Conservation (phyloP, 2,797 vertebrate genomes). For the Mycteria americana region DNA sequence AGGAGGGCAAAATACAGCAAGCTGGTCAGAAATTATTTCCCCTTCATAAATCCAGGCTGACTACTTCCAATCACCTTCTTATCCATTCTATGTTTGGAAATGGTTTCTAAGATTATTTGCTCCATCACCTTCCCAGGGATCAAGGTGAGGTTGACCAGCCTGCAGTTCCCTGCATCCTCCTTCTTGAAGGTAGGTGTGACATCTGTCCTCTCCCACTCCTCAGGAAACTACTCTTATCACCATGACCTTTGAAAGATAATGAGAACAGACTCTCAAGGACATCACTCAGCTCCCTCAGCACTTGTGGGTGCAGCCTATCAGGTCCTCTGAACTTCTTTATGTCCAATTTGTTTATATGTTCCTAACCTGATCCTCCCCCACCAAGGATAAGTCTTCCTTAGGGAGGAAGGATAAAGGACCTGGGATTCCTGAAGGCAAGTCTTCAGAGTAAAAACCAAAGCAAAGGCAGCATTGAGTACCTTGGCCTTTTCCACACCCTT, state of each 20-base stretch:
- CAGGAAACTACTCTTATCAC: not conserved
- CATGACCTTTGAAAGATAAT: not conserved
- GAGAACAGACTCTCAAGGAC: not conserved
- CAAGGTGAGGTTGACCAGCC: not conserved
- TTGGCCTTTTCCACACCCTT: not conserved
- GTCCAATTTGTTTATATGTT: not conserved
- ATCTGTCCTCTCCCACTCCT: not conserved
- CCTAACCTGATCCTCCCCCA: not conserved
- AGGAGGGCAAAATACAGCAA: not conserved
- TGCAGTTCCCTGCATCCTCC: not conserved
- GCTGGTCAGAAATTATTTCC: not conserved
- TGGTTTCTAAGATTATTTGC: not conserved
- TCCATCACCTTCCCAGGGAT: not conserved
- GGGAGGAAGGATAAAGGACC: not conserved
- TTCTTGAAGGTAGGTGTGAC: not conserved
- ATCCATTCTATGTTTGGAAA: not conserved
- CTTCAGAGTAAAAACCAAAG: not conserved
- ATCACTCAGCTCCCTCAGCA: not conserved
- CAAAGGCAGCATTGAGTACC: fast-evolving
- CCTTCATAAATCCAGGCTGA: not conserved
- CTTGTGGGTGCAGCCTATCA: not conserved
- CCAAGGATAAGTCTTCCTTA: not conserved
- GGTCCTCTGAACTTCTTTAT: not conserved
- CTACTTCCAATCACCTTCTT: not conserved
- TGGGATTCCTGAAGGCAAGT: not conserved